These are phyloP conservation scores for Phasia obesa DNA, from an alignment of 2,888 invertebrate genomes.

Conservation along the genomic window DNA sequence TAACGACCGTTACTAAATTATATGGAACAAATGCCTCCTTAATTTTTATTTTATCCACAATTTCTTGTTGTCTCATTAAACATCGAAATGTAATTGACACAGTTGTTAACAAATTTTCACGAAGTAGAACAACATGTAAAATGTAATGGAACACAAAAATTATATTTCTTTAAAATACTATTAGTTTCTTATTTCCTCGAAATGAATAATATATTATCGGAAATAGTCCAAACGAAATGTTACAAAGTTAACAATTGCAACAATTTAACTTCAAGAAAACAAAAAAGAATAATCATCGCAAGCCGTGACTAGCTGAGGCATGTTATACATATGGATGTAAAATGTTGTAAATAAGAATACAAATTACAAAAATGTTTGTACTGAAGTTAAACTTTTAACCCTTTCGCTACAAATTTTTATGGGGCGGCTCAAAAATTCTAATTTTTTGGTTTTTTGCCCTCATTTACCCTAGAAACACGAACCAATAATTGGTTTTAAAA, in stretches of 20 bases:
- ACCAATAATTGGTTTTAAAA: no score
- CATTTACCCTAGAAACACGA: no score
- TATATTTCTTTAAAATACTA: conserved; percentile 17
- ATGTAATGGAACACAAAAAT: conserved; percentile 20
- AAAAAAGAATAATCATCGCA: background rate
- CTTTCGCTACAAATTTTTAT: no score
- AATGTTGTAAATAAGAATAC: no score
- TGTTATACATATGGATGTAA: no score
- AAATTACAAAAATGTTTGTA: no score
- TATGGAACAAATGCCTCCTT: conserved; percentile 59
- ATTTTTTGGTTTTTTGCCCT: no score
- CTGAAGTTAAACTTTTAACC: no score
- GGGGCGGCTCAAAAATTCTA: no score
- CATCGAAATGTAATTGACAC: conserved; percentile 49
- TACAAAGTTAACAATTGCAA: background rate
- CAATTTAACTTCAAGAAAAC: background rate
- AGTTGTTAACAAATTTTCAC: conserved; percentile 59
- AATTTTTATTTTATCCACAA: conserved; percentile 56
- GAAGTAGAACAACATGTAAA: conserved; percentile 5
- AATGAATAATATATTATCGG: conserved; percentile 1
- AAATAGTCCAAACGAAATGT: conserved; percentile 3
- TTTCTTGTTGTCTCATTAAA: conserved; percentile 41
- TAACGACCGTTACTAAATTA: conserved; percentile 59
- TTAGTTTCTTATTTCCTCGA: conserved; percentile 3
- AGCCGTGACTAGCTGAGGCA: background rate